These are phyloP conservation scores for Drosophila ercepeae DNA, from an alignment of 1,140 invertebrate species.

Conservation along the genomic window DNA sequence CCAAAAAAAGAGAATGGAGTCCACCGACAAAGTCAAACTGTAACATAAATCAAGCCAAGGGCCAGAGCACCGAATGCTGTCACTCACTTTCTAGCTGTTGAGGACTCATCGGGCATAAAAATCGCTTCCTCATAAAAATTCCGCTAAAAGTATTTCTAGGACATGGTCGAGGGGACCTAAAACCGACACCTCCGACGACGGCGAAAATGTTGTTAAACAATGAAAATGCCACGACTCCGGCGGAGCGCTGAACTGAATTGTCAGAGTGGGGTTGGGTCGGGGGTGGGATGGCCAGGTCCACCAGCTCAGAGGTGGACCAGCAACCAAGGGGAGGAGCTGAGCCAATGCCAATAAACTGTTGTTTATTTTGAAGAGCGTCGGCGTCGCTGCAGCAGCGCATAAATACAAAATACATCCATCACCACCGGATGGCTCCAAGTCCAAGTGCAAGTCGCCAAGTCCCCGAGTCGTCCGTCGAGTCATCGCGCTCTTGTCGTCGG, in stretches of 20 bases:
- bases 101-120: conserved; percentile 48
- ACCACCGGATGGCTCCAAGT: conserved; percentile 30
- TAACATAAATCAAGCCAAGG: conserved; percentile 62
- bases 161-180: conserved; percentile 38
- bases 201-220: conserved; percentile 74
- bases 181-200: conserved; percentile 59
- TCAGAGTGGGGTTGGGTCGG: background rate
- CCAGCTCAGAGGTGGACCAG: conserved; percentile 16
- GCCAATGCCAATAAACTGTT: conserved; percentile 76
- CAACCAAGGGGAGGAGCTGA: background rate
- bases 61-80: conserved; percentile 57
- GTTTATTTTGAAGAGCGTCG: conserved; percentile 72
- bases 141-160: conserved; percentile 40
- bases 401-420: conserved; percentile 59
- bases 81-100: conserved; percentile 32
- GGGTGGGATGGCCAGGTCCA: no score
- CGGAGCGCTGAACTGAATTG: conserved; percentile 11
- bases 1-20: background rate
- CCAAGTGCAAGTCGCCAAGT: conserved; percentile 42
- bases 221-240: conserved; percentile 55
- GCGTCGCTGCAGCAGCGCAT: conserved; percentile 61
- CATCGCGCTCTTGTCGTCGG: conserved; percentile 50
- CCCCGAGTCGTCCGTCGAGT: no score
- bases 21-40: conserved; percentile 27
- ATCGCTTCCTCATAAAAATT: conserved; percentile 68